Evolutionary conservation across 2,113 vertebrate species (phyloP), one percentile per base, ranked within the genome.

Genomic region (Aplodontia rufa): DNA sequence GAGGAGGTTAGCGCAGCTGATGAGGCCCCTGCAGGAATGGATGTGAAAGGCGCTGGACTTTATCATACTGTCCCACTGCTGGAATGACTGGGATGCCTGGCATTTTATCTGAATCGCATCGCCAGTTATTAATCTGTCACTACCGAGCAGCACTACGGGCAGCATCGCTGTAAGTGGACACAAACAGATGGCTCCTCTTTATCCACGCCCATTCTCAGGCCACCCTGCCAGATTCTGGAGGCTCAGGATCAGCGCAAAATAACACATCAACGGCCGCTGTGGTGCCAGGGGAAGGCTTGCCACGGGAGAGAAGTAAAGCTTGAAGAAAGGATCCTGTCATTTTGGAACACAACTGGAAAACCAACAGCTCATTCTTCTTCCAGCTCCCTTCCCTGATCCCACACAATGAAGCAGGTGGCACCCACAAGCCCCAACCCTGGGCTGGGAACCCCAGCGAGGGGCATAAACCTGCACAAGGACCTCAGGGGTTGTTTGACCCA

Each of bases 1-100:
- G 30, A 45, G 26, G 94, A 97, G 95, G 90, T 82, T 51, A 91
- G 95, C 87, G 92, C 94, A 91, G 96, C 76, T 72, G 66, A 64
- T 82, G 95, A 88, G 96, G 94, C 79, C 83, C 83, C 91, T n/a
- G 37, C 93, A 93, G 74, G 90, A 96, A 95, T 17, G 10, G 45
- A 22, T 3, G 0, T 51, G 60, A n/a, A 17, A 6, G 2, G 6
- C 37, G 0, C 26, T 6, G 11, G 42, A n/a, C 0, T 5, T 28
- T 6, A 32, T 13, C 17, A 5, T 1, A 19, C 45, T 47, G 0
- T 4, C 8, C 49, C 6, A 2, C 64, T 64, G 30, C 19, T 3
- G 3, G 64, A 37, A 24, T 45, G 40, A 35, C 37, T 0, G 4
- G 32, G 35, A 45, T 47, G 45, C 42, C n/a, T 11, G 42, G 42